Conservation (phyloP, 2,888 invertebrate species). For the Caradrina kadenii region DNA sequence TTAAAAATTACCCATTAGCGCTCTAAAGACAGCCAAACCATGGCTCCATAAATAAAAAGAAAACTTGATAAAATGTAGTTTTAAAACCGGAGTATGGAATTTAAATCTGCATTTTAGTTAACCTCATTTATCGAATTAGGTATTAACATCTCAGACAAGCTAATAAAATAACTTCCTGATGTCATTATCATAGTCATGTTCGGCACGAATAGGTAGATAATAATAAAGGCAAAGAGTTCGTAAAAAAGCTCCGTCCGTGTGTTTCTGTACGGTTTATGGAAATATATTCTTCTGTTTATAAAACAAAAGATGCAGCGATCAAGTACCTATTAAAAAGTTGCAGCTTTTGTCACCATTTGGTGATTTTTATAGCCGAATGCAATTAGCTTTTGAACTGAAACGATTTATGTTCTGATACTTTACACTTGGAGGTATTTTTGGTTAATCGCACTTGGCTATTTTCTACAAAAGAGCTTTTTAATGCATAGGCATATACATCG, state of each 20-base stretch:
- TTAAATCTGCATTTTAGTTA: neutral
- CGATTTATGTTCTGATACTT: too few relatives aligned
- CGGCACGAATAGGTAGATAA: neutral
- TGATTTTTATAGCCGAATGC: too few relatives aligned
- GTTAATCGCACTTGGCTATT: too few relatives aligned
- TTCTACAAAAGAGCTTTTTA: neutral
- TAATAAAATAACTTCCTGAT: slow-evolving; percentile 2
- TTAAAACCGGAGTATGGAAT: neutral
- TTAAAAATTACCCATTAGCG: neutral
- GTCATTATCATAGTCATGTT: neutral
- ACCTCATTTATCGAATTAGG: neutral
- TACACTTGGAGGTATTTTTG: too few relatives aligned
- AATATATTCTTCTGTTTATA: neutral
- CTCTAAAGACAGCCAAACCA: neutral
- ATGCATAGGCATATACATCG: neutral
- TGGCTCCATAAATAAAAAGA: neutral
- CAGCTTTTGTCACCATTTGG: too few relatives aligned
- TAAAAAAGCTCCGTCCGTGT: neutral
- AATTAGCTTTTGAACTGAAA: too few relatives aligned
- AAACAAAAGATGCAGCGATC: neutral
- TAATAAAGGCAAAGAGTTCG: neutral
- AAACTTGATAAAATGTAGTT: neutral
- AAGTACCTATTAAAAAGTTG: neutral
- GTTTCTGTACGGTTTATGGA: neutral
- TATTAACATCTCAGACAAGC: too few relatives aligned